Base-by-base conservation (phyloP, 2,888 invertebrate species). In the Trypoxylon attenuatum region DNA sequence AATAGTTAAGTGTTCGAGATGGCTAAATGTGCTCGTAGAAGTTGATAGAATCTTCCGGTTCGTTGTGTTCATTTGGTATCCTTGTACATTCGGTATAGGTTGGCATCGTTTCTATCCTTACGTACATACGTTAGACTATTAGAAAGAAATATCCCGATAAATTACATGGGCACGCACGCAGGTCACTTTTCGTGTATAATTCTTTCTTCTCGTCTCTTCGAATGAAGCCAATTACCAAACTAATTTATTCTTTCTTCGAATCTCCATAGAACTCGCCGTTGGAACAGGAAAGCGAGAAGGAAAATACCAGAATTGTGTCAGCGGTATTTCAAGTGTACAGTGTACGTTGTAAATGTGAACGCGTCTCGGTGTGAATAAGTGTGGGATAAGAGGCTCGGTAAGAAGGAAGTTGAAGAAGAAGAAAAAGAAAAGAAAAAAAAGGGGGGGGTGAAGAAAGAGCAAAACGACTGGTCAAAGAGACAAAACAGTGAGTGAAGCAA, bases 201-300 rank as follows among this genome's bases (percentile, higher is more conserved):
- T 33, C 33, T 33, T 45, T 23, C 21, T 47, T 8, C 19, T 27
- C 47, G 45, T n/a, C n/a, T n/a, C n/a, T n/a, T n/a, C 22, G 23
- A 23, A n/a, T 25, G 43, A 43, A 25, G 41, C 0, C 15, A 46
- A 29, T 27, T 55, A 59, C n/a, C n/a, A n/a, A n/a, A n/a, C 58
- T 72, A 73, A 73, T 62, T 53, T 23, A 39, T 52, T 45, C 10
- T 64, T 73, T 57, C 47, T 67, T 47, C 43, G 25, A 49, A 67
- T 71, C 23, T 65, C 59, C 23, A 45, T 57, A 76, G 73, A 76
- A 41, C 59, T 61, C 73, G 53, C 60, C 69, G 60, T 65, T 61
- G 74, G 67, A 64, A 38, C 66, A 56, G 58, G 54, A 56, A 29
- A 27, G 56, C n/a, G 45, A 53, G 60, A 66, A 51, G 58, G 55